Conservation (phyloP, 2,797 vertebrate genomes). For the Lates japonicus region DNA sequence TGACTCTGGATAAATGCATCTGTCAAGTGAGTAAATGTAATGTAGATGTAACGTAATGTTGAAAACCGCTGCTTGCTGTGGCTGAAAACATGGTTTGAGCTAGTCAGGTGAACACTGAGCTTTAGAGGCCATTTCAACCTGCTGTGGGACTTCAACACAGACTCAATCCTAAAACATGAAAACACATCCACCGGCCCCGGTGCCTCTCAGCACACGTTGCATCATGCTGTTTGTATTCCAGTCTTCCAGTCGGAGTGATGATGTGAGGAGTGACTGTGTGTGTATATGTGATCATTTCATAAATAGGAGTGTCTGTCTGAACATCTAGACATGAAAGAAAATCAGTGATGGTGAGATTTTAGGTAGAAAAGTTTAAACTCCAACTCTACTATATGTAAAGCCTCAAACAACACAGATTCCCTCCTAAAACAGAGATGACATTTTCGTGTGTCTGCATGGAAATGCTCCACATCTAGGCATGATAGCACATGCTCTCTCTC, state of each 20-base stretch:
- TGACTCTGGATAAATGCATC: no score
- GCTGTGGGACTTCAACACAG: constrained; percentile 6
- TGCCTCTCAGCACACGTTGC: constrained; percentile 21
- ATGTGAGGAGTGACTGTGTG: background rate
- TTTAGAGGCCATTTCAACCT: constrained; percentile 15
- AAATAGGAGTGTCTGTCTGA: background rate
- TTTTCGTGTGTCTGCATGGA: constrained; percentile 7
- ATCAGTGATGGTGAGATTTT: background rate
- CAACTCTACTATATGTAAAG: background rate
- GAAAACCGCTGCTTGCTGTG: no score
- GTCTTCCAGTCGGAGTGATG: constrained; percentile 8
- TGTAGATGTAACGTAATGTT: no score
- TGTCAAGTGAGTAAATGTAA: no score
- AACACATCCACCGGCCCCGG: background rate
- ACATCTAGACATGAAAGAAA: background rate
- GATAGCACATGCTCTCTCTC: background rate
- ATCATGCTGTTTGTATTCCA: constrained; percentile 31
- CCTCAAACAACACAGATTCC: background rate
- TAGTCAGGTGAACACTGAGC: background rate
- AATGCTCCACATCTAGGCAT: background rate
- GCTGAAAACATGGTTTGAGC: background rate
- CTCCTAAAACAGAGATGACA: background rate
- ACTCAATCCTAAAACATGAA: background rate
- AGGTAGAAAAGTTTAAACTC: background rate
- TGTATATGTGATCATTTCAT: background rate